phyloP scores from a whole-genome alignment of 2,797 vertebrate genomes.

The Cryptoprocta ferox region DNA sequence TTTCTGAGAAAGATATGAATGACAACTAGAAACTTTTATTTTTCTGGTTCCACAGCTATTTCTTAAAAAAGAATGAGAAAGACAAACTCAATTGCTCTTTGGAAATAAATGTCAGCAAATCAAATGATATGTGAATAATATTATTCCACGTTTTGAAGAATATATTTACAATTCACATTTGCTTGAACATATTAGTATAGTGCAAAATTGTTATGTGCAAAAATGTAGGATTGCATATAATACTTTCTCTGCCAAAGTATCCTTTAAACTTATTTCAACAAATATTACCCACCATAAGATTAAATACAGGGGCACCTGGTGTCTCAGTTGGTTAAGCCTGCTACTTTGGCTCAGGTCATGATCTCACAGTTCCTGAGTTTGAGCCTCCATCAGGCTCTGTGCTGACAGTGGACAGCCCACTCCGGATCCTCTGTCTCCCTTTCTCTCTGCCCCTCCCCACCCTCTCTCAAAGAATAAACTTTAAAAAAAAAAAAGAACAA shows the following conservation, averaged over 20 bases:
- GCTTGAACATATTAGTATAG: not conserved
- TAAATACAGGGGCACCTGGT: not conserved
- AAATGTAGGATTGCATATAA: not conserved
- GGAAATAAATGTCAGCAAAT: conserved; percentile 18
- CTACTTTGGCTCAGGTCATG: no score
- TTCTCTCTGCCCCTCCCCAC: no score
- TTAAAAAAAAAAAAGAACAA: no score
- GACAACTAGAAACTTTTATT: not conserved
- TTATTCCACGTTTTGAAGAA: not conserved
- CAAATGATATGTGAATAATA: not conserved
- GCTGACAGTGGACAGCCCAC: no score
- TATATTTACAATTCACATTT: not conserved
- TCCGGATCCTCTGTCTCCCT: no score
- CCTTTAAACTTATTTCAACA: not conserved
- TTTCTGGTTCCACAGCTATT: not conserved
- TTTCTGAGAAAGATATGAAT: not conserved
- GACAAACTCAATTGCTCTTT: not conserved
- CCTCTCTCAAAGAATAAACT: no score
- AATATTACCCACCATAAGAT: not conserved
- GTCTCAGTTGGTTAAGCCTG: no score
- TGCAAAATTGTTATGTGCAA: not conserved
- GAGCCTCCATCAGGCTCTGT: no score
- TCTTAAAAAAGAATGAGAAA: not conserved
- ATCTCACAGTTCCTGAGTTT: no score
- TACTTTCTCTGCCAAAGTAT: not conserved